A percentile compares a stretch with the other conserved stretches of the same genome.
Conservation (phyloP, 2,888 invertebrate genomes). For the Syrista parreyssii region DNA sequence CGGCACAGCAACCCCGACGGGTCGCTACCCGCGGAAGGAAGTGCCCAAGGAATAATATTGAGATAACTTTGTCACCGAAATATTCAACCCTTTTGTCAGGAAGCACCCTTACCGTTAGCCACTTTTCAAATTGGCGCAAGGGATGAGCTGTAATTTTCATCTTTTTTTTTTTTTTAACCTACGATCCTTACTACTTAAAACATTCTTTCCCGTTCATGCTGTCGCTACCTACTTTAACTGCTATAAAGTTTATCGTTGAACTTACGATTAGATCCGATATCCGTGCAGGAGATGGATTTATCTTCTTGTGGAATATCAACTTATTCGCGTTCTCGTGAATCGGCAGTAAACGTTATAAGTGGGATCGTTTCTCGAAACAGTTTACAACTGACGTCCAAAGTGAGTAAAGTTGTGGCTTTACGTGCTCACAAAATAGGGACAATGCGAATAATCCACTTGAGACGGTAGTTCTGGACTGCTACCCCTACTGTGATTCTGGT, state of each 20-base stretch:
- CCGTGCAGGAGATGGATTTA: slow-evolving; percentile 31
- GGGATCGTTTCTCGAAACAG: slow-evolving; percentile 28
- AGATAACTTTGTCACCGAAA: not conserved
- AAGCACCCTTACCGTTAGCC: not conserved
- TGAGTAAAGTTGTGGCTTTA: slow-evolving; percentile 24
- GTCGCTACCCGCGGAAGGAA: not conserved
- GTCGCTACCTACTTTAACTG: not conserved
- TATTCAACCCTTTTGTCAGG: not conserved
- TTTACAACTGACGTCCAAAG: slow-evolving; percentile 20
- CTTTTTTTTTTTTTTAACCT: not conserved
- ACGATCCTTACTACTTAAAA: not conserved
- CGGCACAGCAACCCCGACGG: slow-evolving; percentile 5
- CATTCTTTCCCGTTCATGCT: not conserved
- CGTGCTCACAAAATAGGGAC: slow-evolving; percentile 30
- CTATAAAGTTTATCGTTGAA: not conserved
- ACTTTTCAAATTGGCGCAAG: not conserved
- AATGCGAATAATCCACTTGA: slow-evolving; percentile 32
- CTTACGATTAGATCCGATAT: slow-evolving; percentile 5
- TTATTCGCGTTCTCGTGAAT: slow-evolving; percentile 34
- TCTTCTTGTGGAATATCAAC: slow-evolving; percentile 17
- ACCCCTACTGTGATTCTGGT: slow-evolving; percentile 7
- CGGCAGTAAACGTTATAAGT: slow-evolving; percentile 43
- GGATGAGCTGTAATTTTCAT: not conserved
- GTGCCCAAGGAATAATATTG: slow-evolving; percentile 7
- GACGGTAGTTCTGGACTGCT: slow-evolving; percentile 22